Evolutionary conservation across 2,888 invertebrate genomes (phyloP), one percentile per base, ranked within the genome.

Genomic region (Nephrotoma flavescens): DNA sequence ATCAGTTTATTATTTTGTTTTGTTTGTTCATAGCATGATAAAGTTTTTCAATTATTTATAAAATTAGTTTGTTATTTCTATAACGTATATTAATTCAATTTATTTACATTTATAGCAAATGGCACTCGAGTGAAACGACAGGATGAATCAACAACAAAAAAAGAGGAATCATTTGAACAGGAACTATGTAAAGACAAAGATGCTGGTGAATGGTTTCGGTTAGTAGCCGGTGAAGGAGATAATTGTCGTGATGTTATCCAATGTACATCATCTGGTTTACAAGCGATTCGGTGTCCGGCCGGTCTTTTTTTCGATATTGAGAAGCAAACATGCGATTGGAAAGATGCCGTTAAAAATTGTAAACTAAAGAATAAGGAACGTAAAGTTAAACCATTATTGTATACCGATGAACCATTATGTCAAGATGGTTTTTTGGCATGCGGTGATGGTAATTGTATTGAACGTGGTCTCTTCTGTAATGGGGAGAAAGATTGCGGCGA

Each of bases 311-410:
- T 98, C 92, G 97, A 98, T 91, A 97, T 97, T 90, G 97, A 97
- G 91, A 97, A 97, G 91, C 97, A 98, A 92, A 97, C 97, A 2
- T 98, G 97, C 90, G 97, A 97, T 91, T 98, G 97, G 97, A 97
- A 96, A 91, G 96, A 95, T 88, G 94, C 97, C 2, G 97, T 97
- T n/a, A 97, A 96, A 91, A 97, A 97, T 92, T 98, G 97, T 93
- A 97, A 97, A 90, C 91, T 95, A 89, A 97, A 97, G 93, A 96
- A 95, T 92, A 97, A 97, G 91, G 97, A 97, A 91, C 95, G 96
- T 88, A 97, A 97, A 91, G 94, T 96, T 19, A 97, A 97, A 90
- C 97, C 97, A 87, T 93, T 97, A 89, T 93, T 97, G 87, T 95
- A 95, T 92, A 98, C 97, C 47, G 97, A 97, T 89, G 97, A 97